Base-by-base conservation (phyloP, 2,888 invertebrate species). In the Stenolophus ochropezus region DNA sequence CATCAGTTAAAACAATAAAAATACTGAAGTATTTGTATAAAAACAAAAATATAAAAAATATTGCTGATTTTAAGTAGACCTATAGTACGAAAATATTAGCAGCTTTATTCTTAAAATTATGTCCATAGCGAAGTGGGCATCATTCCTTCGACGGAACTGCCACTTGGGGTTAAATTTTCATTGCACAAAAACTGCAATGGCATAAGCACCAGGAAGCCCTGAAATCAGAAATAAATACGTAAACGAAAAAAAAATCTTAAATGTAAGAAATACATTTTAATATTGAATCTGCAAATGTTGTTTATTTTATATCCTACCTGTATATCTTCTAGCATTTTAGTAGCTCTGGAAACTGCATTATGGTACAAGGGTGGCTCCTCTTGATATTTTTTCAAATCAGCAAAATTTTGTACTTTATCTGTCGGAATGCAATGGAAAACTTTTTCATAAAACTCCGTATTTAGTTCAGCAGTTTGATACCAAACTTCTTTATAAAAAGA, bases 41-140 rank as follows among this genome's bases (percentile, higher is more conserved):
- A 56, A 56, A 51, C 51, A 14, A 16, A 61, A n/a, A 25, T n/a
- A 61, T 14, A n/a, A 14, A 61, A 25, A 61, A 25, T 14, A 61
- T 23, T 61, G 4, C 23, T 61, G n/a, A 25, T 25, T 61, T 61
- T 61, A 61, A 61, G 61, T 61, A 61, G 61, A 61, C 21, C 5
- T 61, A 56, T 0, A 20, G 25, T 61, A 61, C 61, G 61, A 23
- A 61, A 61, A 20, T 53, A 2, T 56, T 56, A 56, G 18, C 18
- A 20, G 56, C 56, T 21, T 11, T 8, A 20, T 56, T 56, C 0
- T 61, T 56, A 20, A 65, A 69, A 69, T 23, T 77, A 97, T 16
- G 97, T 98, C 98, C 98, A 99, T 18, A 98, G 91, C 0, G 96
- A 92, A 27, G 96, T 96, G 1, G 98, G 98, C 93, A 98, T 94